phyloP scores from a whole-genome alignment of 2,113 vertebrate species.

The Microtus montanus region DNA sequence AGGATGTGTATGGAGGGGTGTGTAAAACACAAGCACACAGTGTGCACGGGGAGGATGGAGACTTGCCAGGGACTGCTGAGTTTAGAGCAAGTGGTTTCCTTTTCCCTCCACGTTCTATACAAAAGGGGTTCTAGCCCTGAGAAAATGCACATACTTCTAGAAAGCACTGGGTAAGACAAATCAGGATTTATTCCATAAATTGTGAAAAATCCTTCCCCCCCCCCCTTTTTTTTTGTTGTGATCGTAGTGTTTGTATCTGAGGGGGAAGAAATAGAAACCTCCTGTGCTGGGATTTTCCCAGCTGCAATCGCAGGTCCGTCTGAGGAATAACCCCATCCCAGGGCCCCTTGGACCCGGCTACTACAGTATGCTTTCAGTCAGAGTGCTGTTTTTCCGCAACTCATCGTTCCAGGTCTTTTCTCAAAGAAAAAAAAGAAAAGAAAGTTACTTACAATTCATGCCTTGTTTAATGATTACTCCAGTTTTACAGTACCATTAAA shows the following conservation, averaged over 20 bases:
- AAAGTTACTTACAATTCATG: slow-evolving; percentile 11
- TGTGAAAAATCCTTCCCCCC: neutral
- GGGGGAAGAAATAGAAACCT: neutral
- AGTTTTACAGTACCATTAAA: slow-evolving; percentile 32
- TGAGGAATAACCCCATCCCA: slow-evolving; percentile 9
- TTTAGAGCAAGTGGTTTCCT: slow-evolving; percentile 7
- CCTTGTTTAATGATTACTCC: slow-evolving; percentile 26
- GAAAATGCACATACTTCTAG: slow-evolving; percentile 21
- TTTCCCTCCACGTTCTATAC: slow-evolving; percentile 25
- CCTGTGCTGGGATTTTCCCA: slow-evolving; percentile 43
- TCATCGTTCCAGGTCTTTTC: slow-evolving; percentile 16
- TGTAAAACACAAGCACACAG: neutral
- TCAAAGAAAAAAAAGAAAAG: neutral
- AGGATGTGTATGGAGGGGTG: neutral
- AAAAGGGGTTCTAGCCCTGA: neutral
- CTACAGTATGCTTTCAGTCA: neutral
- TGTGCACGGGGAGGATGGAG: neutral
- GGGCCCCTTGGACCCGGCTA: neutral
- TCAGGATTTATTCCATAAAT: slow-evolving; percentile 46
- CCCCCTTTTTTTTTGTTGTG: neutral
- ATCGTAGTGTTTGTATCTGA: slow-evolving; percentile 28
- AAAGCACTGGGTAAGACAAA: slow-evolving; percentile 23
- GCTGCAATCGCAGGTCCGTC: neutral
- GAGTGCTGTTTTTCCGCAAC: neutral
- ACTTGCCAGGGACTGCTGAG: neutral